Percentiles rank a stretch among this genome's conserved stretches.
phyloP scores from a whole-genome alignment of 1,140 invertebrate genomes.

The Archivesica marissinica region DNA sequence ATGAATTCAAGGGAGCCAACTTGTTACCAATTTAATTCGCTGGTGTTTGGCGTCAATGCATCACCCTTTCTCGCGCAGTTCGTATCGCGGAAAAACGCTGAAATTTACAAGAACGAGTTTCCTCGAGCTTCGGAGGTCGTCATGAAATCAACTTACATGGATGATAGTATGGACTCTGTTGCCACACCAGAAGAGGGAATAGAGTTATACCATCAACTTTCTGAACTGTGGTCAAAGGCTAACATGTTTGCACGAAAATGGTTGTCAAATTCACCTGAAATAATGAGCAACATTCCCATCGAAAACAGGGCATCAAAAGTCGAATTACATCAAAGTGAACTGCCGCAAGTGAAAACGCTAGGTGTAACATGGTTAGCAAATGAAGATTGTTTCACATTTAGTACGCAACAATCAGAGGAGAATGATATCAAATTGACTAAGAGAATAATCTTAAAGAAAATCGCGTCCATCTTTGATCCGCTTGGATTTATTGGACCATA shows the following conservation, averaged over 20 bases:
- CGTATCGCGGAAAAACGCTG: conserved; percentile 30
- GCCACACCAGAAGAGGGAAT: not conserved
- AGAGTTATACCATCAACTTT: conserved; percentile 25
- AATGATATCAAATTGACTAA: conserved; percentile 12
- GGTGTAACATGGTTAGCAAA: conserved; percentile 51
- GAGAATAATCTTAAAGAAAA: conserved; percentile 39
- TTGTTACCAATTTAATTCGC: conserved; percentile 20
- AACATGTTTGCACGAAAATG: conserved; percentile 26
- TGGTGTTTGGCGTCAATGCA: conserved; percentile 56
- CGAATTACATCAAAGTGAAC: not conserved
- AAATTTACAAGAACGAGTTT: not conserved
- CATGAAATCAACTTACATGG: conserved; percentile 35
- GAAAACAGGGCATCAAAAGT: conserved; percentile 29
- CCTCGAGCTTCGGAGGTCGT: conserved; percentile 30
- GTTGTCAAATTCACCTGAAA: conserved; percentile 33
- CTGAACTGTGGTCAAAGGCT: conserved; percentile 6
- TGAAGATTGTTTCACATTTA: conserved; percentile 39
- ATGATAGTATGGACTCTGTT: conserved; percentile 37
- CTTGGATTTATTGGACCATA: conserved; percentile 20
- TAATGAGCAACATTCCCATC: conserved; percentile 7
- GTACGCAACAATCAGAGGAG: not conserved
- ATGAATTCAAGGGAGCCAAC: not conserved
- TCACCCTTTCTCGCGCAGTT: conserved; percentile 61
- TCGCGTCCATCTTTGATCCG: conserved; percentile 41
- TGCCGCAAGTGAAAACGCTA: conserved; percentile 48